These are phyloP conservation scores for Branchinecta lynchi DNA, from an alignment of 1,140 invertebrate species.

Conservation along the genomic window DNA sequence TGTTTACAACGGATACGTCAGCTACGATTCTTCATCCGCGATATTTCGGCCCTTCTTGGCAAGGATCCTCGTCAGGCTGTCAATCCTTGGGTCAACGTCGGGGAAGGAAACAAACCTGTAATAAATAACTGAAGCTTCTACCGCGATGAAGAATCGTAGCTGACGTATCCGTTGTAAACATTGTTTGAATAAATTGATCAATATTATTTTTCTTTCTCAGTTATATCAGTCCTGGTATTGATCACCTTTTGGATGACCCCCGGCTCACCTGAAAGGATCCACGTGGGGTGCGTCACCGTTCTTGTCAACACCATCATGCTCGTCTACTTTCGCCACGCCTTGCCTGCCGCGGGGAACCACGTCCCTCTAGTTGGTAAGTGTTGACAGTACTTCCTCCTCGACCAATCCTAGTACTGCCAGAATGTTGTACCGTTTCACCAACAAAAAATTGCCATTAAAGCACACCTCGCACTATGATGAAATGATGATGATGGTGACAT, in stretches of 20 bases:
- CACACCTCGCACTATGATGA: too few species aligned
- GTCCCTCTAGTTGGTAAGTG: conserved; percentile 15
- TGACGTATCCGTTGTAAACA: too few species aligned
- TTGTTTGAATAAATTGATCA: not conserved
- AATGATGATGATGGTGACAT: not conserved
- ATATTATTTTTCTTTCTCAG: conserved; percentile 11
- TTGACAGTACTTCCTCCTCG: not conserved
- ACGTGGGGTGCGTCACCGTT: conserved; percentile 13
- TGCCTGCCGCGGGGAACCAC: conserved; percentile 15
- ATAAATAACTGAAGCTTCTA: too few species aligned
- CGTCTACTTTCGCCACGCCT: conserved; percentile 12
- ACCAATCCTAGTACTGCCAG: not conserved
- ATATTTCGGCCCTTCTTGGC: too few species aligned
- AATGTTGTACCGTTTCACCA: too few species aligned
- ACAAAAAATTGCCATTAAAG: too few species aligned
- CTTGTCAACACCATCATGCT: conserved; percentile 14
- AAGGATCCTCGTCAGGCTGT: too few species aligned
- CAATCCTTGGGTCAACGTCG: too few species aligned
- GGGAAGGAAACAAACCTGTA: too few species aligned
- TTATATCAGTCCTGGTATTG: conserved; percentile 17
- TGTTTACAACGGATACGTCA: too few species aligned
- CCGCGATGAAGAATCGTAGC: too few species aligned
- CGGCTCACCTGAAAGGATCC: conserved; percentile 16
- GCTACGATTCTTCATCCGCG: too few species aligned
- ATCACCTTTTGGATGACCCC: conserved; percentile 19